Base-by-base conservation (phyloP, 2,797 vertebrate species). In the Eidolon dupreanum region DNA sequence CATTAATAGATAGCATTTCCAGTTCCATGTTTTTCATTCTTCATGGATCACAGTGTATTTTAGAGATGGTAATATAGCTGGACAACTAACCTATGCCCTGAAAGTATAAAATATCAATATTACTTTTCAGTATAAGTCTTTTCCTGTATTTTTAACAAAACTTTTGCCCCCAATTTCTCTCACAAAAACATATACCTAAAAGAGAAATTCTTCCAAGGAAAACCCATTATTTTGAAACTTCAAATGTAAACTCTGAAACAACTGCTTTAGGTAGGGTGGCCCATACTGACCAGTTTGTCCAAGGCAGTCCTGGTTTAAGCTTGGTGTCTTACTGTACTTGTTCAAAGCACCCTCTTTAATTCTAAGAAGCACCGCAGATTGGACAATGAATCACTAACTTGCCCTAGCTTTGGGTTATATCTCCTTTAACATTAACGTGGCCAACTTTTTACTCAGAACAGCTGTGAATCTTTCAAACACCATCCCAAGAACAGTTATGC, bases 201-300 rank as follows among this genome's bases (percentile, higher is more conserved):
- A 57, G 46, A 73, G 22, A 96, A 88, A 61, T 46, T 20, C 74
- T 89, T 93, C 55, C 68, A 85, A 95, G 19, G 49, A 88, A 89
- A 92, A 89, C 5, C 20, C 2, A 53, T 8, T 38, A 3, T 90
- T 70, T 36, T 61, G 59, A 90, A 94, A 57, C 15, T 19, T 79
- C 46, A 70, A 33, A 65, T 61, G 15, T 43, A 79, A 90, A 95
- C n/a, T 49, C 63, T 70, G 53, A 61, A 46, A 77, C 28, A 71
- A 57, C 2, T 26, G 11, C 41, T 78, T 57, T 53, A 38, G 20
- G 7, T 0, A 49, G 22, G 41, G 24, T 26, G 2, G 65, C 57
- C 41, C 65, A 24, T 2, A 7, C 31, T 24, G 31, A 24, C 15
- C 41, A 19, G 55, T 28, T 24, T 61, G 49, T 17, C 90, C 19